These are phyloP conservation scores for Sus cebifrons DNA, from an alignment of 2,797 vertebrate species.

Conservation along the genomic window DNA sequence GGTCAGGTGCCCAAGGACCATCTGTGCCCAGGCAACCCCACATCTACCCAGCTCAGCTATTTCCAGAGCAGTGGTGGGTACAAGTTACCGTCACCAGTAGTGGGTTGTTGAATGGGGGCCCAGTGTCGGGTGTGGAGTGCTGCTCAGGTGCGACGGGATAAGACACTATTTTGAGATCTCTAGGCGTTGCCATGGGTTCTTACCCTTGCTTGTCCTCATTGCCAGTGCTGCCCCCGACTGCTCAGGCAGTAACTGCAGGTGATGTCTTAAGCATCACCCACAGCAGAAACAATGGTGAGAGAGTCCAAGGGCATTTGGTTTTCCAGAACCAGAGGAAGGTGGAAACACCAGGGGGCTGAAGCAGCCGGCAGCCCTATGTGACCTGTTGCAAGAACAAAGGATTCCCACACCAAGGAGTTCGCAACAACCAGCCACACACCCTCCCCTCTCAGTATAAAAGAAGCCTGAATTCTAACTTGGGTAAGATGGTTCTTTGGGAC, in stretches of 20 bases:
- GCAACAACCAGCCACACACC: too few relatives aligned
- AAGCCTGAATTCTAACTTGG: too few relatives aligned
- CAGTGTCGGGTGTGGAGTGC: accelerated
- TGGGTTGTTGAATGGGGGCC: accelerated
- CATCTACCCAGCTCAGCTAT: not conserved
- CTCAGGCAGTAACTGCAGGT: not conserved
- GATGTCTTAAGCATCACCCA: too few relatives aligned
- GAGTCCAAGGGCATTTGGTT: not conserved
- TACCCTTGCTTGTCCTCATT: not conserved
- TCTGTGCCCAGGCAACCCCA: not conserved
- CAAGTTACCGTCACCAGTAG: accelerated
- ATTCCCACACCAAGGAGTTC: too few relatives aligned
- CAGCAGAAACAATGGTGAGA: not conserved
- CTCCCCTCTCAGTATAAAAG: too few relatives aligned
- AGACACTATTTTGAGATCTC: not conserved
- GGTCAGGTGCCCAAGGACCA: not conserved
- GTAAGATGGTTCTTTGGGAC: too few relatives aligned
- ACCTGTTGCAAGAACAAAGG: too few relatives aligned
- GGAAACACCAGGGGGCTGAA: too few relatives aligned
- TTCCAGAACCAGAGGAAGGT: not conserved
- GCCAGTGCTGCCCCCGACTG: too few relatives aligned
- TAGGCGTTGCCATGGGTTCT: too few relatives aligned
- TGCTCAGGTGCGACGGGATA: not conserved
- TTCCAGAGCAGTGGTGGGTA: not conserved
- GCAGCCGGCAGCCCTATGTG: too few relatives aligned